Conservation (phyloP, 1,140 invertebrate species). For the Pseudomyrmex dendroicus region DNA sequence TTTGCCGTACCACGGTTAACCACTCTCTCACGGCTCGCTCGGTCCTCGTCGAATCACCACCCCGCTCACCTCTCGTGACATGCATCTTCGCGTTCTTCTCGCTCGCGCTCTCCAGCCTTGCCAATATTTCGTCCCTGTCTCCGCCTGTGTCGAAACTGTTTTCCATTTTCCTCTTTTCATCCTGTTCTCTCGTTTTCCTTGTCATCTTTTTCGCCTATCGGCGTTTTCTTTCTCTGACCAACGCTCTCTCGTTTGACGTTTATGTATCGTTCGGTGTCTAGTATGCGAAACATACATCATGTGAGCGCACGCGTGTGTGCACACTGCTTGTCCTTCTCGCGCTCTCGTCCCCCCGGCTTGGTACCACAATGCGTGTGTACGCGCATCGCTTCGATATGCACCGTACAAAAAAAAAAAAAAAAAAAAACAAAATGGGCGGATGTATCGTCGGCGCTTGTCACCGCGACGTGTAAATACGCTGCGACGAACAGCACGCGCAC, state of each 20-base stretch:
- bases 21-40: conserved; percentile 26
- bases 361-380: conserved; percentile 18
- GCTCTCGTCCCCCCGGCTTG: conserved; percentile 20
- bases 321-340: conserved; percentile 52
- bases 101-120: conserved; percentile 8
- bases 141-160: not conserved
- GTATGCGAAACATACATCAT: conserved; percentile 67
- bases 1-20: not conserved
- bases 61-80: conserved; percentile 27
- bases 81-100: conserved; percentile 52
- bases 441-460: conserved; percentile 67
- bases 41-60: conserved; percentile 47
- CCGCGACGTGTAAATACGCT: conserved; percentile 59
- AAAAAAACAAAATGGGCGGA: conserved; percentile 70
- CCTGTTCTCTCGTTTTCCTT: not conserved
- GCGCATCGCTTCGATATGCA: conserved; percentile 52
- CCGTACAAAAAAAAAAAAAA: conserved; percentile 63
- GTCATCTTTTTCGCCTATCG: conserved; percentile 16
- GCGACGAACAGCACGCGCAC: conserved; percentile 60
- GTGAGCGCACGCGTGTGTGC: conserved; percentile 36
- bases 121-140: conserved; percentile 20
- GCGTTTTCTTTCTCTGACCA: conserved; percentile 55
- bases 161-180: conserved; percentile 28
- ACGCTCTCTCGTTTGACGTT: conserved; percentile 61
- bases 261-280: conserved; percentile 65